phyloP scores from a whole-genome alignment of 2,888 invertebrate species.

The Diplazon laetatorius region DNA sequence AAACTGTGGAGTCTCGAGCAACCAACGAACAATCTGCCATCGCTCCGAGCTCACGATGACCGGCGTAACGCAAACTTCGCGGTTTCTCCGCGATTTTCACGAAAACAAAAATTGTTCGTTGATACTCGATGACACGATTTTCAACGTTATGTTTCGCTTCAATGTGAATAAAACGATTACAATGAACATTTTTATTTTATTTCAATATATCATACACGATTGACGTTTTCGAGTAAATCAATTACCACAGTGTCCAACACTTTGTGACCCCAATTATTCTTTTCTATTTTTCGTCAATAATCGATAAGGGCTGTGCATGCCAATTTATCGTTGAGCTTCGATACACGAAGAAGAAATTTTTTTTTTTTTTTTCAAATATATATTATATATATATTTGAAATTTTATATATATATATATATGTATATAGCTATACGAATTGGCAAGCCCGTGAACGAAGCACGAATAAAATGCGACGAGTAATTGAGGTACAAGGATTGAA shows the following conservation, averaged over 20 bases:
- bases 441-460: neutral
- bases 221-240: too few species aligned
- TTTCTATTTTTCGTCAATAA: too few species aligned
- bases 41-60: conserved; percentile 27
- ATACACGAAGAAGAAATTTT: neutral
- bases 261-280: too few species aligned
- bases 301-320: neutral
- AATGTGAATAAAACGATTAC: neutral
- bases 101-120: conserved; percentile 71
- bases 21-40: conserved; percentile 37
- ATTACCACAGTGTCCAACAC: too few species aligned
- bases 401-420: too few species aligned
- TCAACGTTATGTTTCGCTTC: neutral
- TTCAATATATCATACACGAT: neutral
- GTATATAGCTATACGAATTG: too few species aligned
- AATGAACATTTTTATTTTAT: neutral
- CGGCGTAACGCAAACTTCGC: conserved; percentile 14
- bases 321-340: neutral
- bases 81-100: neutral
- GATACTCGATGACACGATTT: conserved; percentile 61
- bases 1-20: conserved; percentile 71
- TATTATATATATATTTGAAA: too few species aligned
- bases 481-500: conserved; percentile 37
- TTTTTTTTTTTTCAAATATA: too few species aligned
- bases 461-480: conserved; percentile 42